Percentiles rank a stretch among this genome's conserved stretches.
Conservation (phyloP, 2,113 vertebrate species). For the Colius striatus region DNA sequence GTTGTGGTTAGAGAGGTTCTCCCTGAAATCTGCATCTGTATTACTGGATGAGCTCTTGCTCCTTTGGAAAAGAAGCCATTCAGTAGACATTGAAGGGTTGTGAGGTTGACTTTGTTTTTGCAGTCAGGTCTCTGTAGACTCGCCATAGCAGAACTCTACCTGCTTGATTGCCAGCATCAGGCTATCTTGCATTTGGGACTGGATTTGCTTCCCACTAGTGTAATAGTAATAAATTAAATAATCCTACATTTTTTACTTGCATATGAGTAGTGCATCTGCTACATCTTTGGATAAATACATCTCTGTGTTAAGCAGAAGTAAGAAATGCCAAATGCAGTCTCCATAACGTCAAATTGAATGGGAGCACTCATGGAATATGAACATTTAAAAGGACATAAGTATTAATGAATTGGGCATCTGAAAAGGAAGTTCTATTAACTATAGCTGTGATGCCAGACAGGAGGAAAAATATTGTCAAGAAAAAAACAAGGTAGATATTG, state of each 20-base stretch:
- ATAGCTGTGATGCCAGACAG: not conserved
- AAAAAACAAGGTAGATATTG: not conserved
- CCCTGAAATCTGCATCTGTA: not conserved
- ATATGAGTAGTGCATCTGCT: not conserved
- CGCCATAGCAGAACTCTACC: not conserved
- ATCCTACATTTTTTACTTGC: not conserved
- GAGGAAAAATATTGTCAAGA: not conserved
- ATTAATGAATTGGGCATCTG: not conserved
- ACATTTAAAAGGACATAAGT: not conserved
- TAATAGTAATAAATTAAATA: not conserved
- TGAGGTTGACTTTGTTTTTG: not conserved
- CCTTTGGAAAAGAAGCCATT: not conserved
- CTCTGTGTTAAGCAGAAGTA: not conserved
- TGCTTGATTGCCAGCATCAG: not conserved
- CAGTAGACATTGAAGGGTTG: not conserved
- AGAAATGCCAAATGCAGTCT: not conserved
- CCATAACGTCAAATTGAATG: not conserved
- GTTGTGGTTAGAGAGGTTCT: not conserved
- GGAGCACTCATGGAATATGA: not conserved
- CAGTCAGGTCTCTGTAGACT: not conserved
- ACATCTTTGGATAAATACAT: not conserved
- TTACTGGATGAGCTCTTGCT: not conserved
- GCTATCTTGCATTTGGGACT: not conserved
- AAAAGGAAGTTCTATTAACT: not conserved
- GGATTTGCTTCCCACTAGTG: not conserved